These are phyloP conservation scores for Australoheros scitulus DNA, from an alignment of 2,113 vertebrate species.

Conservation along the genomic window DNA sequence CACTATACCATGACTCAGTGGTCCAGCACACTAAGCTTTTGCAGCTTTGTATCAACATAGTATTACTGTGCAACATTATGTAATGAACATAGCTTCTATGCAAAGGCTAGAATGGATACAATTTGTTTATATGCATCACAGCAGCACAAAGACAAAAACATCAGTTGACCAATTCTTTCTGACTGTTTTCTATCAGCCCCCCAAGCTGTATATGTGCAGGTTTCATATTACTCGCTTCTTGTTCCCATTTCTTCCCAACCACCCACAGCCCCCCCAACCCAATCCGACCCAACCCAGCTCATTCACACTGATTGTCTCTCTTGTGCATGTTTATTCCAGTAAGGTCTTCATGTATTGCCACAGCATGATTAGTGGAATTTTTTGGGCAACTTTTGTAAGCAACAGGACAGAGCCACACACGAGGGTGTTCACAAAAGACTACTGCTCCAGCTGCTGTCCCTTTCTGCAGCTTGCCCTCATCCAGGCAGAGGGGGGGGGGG, in stretches of 20 bases:
- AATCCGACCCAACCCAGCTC: background rate
- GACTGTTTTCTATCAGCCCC: background rate
- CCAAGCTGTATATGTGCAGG: conserved; percentile 10
- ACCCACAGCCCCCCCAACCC: background rate
- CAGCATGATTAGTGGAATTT: conserved; percentile 68
- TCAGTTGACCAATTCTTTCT: conserved; percentile 26
- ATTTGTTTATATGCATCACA: conserved; percentile 57
- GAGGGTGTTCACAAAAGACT: conserved; percentile 61
- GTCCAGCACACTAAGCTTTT: background rate
- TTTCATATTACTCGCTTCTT: conserved; percentile 57
- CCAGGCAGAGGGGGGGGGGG: conserved; percentile 14
- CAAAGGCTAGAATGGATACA: conserved; percentile 33
- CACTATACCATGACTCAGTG: conserved; percentile 12
- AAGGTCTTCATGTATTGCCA: conserved; percentile 53
- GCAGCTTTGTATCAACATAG: background rate
- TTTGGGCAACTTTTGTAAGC: conserved; percentile 59
- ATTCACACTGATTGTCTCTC: conserved; percentile 28
- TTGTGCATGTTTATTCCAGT: conserved; percentile 54
- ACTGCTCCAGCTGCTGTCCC: conserved; percentile 14
- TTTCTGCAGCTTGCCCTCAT: conserved; percentile 49
- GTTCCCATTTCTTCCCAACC: conserved; percentile 15
- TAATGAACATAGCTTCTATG: conserved; percentile 32
- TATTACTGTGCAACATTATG: conserved; percentile 5
- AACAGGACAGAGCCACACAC: conserved; percentile 55
- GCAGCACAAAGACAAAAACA: conserved; percentile 47